Conservation (phyloP, 2,113 vertebrate genomes). For the Gila orcuttii region DNA sequence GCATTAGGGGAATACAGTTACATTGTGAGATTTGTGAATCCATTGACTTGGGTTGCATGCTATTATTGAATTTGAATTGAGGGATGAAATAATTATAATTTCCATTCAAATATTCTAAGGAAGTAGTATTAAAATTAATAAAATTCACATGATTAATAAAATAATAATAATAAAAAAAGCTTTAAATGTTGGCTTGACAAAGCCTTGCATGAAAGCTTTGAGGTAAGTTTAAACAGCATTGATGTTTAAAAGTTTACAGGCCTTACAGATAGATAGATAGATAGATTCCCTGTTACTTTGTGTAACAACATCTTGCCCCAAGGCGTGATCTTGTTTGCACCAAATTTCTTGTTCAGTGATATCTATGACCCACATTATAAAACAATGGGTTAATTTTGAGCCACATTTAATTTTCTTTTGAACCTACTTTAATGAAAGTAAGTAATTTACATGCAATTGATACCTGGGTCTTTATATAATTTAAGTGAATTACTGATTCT, state of each 20-base stretch:
- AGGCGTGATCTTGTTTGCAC: not conserved
- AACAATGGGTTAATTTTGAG: not conserved
- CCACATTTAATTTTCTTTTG: slow-evolving; percentile 7
- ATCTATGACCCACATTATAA: slow-evolving; percentile 23
- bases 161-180: not conserved
- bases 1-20: not conserved
- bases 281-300: not conserved
- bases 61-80: not conserved
- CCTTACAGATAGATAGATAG: not conserved
- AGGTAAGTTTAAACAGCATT: not conserved
- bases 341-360: not conserved
- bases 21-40: not conserved
- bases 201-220: not conserved
- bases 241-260: not conserved
- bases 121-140: not conserved
- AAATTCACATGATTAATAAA: not conserved
- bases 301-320: not conserved
- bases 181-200: not conserved
- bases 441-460: slow-evolving; percentile 19
- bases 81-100: not conserved
- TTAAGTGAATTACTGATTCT: not conserved
- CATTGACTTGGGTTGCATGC: not conserved
- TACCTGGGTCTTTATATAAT: slow-evolving; percentile 39
- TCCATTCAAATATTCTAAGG: not conserved
- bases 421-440: slow-evolving; percentile 14